phyloP scores from a whole-genome alignment of 2,888 invertebrate species.

The Pherbina coryleti region DNA sequence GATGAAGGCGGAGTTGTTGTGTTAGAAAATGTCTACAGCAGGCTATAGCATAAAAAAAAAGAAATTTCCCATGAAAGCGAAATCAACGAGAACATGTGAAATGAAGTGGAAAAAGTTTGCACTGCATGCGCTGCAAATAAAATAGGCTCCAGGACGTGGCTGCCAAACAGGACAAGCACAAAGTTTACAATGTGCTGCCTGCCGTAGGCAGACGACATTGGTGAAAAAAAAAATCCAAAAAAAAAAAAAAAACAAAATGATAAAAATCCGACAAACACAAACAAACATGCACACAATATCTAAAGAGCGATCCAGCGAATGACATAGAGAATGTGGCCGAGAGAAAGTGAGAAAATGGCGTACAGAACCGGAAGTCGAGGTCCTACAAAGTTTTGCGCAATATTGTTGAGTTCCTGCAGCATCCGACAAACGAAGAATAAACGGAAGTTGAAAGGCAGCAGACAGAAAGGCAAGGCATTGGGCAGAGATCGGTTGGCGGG shows the following conservation, averaged over 20 bases:
- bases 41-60: neutral
- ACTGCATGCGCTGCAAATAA: constrained; percentile 34
- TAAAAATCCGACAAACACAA: neutral
- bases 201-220: constrained; percentile 9
- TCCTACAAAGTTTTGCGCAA: constrained; percentile 37
- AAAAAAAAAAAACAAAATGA: neutral
- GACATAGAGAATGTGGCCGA: neutral
- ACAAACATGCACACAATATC: neutral
- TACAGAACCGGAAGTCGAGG: constrained; percentile 29
- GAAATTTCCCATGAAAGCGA: constrained; percentile 28
- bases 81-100: constrained; percentile 32
- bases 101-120: constrained; percentile 37
- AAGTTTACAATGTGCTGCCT: neutral
- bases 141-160: constrained; percentile 21
- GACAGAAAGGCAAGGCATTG: neutral
- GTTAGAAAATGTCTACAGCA: neutral
- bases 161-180: neutral
- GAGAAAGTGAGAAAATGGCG: constrained; percentile 22
- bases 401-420: constrained; percentile 39
- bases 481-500: neutral
- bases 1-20: neutral
- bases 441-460: neutral
- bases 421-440: neutral
- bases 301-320: neutral
- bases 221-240: neutral